phyloP scores from a whole-genome alignment of 2,797 vertebrate genomes.

The Psittacula echo region DNA sequence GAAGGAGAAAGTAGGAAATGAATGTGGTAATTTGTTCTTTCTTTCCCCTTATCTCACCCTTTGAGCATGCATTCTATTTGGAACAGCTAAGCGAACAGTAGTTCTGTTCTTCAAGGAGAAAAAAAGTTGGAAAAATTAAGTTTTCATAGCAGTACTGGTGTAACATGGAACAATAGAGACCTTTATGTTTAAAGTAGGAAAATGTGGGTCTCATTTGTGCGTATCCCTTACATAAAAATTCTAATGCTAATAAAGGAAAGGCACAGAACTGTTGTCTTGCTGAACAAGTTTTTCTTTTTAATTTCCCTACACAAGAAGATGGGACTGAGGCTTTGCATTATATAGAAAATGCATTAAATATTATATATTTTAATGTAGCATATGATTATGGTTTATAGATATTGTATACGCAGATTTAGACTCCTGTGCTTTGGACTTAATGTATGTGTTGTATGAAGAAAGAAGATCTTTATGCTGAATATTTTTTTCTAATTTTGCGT shows the following conservation, averaged over 20 bases:
- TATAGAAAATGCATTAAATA: neutral
- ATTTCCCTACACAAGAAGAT: neutral
- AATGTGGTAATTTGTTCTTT: slow-evolving; percentile 63
- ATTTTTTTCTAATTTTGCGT: neutral
- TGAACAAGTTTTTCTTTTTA: neutral
- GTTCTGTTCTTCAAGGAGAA: slow-evolving; percentile 47
- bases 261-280: neutral
- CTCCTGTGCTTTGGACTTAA: neutral
- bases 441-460: neutral
- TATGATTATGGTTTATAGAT: neutral
- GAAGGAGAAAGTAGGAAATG: slow-evolving; percentile 36
- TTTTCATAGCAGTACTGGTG: slow-evolving; percentile 53
- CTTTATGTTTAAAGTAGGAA: slow-evolving; percentile 64
- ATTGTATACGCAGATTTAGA: neutral
- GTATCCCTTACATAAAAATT: slow-evolving; percentile 57
- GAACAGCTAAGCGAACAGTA: slow-evolving; percentile 62
- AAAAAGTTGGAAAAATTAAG: slow-evolving; percentile 58
- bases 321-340: neutral
- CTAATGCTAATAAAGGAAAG: slow-evolving; percentile 22
- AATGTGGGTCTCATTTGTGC: slow-evolving; percentile 51
- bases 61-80: slow-evolving; percentile 68
- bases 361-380: neutral
- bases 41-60: slow-evolving; percentile 66
- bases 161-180: slow-evolving; percentile 60
- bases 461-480: neutral